Percentiles rank a stretch among this genome's conserved stretches.
These are phyloP conservation scores for Tenualosa thibaudeaui DNA, from an alignment of 2,797 vertebrate genomes.

Conservation along the genomic window DNA sequence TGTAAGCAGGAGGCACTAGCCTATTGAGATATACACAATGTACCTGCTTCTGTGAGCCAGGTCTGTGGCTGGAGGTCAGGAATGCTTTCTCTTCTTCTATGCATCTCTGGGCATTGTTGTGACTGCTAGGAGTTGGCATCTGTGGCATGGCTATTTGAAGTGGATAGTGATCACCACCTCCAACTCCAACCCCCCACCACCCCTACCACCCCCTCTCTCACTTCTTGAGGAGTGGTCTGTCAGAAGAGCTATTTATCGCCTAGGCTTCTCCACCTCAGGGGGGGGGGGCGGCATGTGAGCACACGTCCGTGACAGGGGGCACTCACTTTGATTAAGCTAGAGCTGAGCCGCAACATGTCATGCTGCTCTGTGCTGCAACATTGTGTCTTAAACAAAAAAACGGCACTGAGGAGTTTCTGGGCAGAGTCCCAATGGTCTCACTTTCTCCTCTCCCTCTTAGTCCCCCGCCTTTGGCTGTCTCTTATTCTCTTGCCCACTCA, in stretches of 20 bases:
- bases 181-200: neutral
- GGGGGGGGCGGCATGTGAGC: neutral
- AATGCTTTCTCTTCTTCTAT: neutral
- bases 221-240: slow-evolving; percentile 30
- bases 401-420: neutral
- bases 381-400: neutral
- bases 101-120: neutral
- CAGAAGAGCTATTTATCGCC: slow-evolving; percentile 37
- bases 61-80: neutral
- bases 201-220: neutral
- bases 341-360: neutral
- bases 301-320: neutral
- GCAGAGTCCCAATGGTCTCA: neutral
- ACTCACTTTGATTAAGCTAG: slow-evolving; percentile 44
- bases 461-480: neutral
- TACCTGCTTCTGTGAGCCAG: neutral
- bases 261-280: neutral
- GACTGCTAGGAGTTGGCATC: neutral
- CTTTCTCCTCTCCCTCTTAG: neutral
- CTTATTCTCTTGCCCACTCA: neutral
- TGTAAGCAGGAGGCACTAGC: neutral
- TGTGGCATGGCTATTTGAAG: slow-evolving; percentile 16
- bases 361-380: neutral
- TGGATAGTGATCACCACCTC: neutral
- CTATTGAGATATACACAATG: neutral